Conservation (phyloP, 1,140 invertebrate genomes). For the Ptiloglossa arizonensis region DNA sequence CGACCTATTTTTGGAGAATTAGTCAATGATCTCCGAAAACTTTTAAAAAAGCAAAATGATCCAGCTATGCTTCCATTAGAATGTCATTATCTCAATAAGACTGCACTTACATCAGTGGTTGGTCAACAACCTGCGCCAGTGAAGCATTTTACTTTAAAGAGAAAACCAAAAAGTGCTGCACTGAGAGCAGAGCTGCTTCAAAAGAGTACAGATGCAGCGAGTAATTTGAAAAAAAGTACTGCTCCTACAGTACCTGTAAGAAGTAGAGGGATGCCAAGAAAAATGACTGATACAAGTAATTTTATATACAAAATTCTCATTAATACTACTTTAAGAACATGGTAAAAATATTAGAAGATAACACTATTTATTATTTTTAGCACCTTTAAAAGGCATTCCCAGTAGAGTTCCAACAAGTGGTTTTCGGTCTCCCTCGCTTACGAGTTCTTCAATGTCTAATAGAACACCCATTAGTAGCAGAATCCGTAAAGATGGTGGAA, state of each 20-base stretch:
- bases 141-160: slow-evolving; percentile 97
- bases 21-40: slow-evolving; percentile 92
- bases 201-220: slow-evolving; percentile 94
- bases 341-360: neutral
- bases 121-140: slow-evolving; percentile 85
- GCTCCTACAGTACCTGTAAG: slow-evolving; percentile 94
- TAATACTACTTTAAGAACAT: neutral
- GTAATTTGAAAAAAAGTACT: slow-evolving; percentile 93
- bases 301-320: neutral
- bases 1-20: slow-evolving; percentile 94
- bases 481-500: slow-evolving; percentile 92
- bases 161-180: slow-evolving; percentile 97
- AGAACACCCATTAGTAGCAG: slow-evolving; percentile 81
- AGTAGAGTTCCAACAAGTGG: slow-evolving; percentile 88
- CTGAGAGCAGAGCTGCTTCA: slow-evolving; percentile 94
- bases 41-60: slow-evolving; percentile 93
- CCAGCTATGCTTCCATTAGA: slow-evolving; percentile 95
- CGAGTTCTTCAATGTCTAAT: slow-evolving; percentile 81
- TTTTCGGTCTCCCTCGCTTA: slow-evolving; percentile 84
- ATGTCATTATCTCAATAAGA: slow-evolving; percentile 98
- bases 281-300: slow-evolving; percentile 97
- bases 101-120: slow-evolving; percentile 92
- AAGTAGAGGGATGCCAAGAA: slow-evolving; percentile 96
- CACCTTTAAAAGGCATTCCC: slow-evolving; percentile 94
- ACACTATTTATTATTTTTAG: slow-evolving; percentile 80